Evolutionary conservation across 2,797 vertebrate genomes (phyloP), one percentile per base, ranked within the genome.

Genomic region (Heliangelus exortis): DNA sequence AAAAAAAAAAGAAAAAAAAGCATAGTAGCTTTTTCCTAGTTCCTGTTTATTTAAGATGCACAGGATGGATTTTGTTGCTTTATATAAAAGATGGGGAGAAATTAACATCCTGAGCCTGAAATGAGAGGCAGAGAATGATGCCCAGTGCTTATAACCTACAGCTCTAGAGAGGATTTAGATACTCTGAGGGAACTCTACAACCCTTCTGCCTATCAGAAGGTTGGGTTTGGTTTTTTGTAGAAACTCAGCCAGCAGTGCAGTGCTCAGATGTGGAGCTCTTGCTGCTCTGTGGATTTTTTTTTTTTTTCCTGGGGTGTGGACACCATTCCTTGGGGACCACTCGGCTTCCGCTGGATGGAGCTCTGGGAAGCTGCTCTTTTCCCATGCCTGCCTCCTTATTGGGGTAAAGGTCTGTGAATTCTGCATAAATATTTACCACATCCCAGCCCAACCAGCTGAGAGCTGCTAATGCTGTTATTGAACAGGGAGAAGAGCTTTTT

Each of bases 391-490:
- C 25, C 89, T 96, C 92, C 87, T 92, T 63, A 61, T 93, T 96
- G 97, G 97, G 96, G 87, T 96, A 97, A 98, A 98, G 97, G 95
- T 97, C 97, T 97, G 94, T 92, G 96, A 96, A 97, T 97, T 96
- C 87, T 92, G 74, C 67, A 80, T 97, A 97, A 97, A 96, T 97
- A 97, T 97, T 97, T 97, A 97, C 90, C 81, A 31, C 63, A 84
- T 94, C 83, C 95, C 78, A 88, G 97, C 89, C 95, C 93, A 81
- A 65, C 10, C 85, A 90, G 77, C 45, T 6, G 80, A 92, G 95
- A 75, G 91, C 95, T 88, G 86, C 86, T 94, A 47, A 80, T 48
- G 34, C 87, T 91, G 96, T 76, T 81, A 25, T 2, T 21, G 79
- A 59, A 13, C 29, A 25, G 15, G 63, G 51, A 86, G 82, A 61